Base-by-base conservation (phyloP, 2,888 invertebrate species). In the Polydesmus complanatus region DNA sequence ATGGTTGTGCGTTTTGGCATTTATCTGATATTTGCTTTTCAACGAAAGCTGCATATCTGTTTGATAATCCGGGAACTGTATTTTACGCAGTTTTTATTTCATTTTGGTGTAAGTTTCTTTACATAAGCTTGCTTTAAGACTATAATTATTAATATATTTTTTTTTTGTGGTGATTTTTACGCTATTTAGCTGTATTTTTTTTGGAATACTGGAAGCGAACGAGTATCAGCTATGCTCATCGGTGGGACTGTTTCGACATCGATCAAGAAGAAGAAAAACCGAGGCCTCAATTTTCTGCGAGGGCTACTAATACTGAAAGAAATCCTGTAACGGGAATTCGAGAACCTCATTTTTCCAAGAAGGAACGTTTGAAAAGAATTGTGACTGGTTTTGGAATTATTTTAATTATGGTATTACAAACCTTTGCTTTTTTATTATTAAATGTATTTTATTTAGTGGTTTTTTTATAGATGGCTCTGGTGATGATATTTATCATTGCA, bases 151-250 rank as follows among this genome's bases (percentile, higher is more conserved):
- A 19, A 22, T 19, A 19, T n/a, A 5, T 51, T 51, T 11, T 51
- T 51, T 3, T 22, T 21, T 53, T 22, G n/a, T 53, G 11, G 23
- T 53, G 14, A 11, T 47, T 57, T 26, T 54, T 27, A 52, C 37
- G 18, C 27, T 56, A 67, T 70, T 8, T 69, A 79, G 79, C 79
- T 58, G 79, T 80, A 49, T 74, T 79, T 52, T 79, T 80, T 67
- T 71, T 80, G 63, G 79, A 80, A 65, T 79, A 78, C 68, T 80
- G 80, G 80, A 79, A 80, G 66, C 70, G 79, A 54, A 78, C 78
- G 67, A 78, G 76, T 59, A 78, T 77, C 19, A 76, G 76, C 58
- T 69, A 79, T 27, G 77, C 79, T 23, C 78, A 80, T 68, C 78
- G 78, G 67, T 79, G 80, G 80, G 80, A 80, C 69, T 77, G 78